Base-by-base conservation (phyloP, 2,797 vertebrate species). In the Orientallactaga sibirica region DNA sequence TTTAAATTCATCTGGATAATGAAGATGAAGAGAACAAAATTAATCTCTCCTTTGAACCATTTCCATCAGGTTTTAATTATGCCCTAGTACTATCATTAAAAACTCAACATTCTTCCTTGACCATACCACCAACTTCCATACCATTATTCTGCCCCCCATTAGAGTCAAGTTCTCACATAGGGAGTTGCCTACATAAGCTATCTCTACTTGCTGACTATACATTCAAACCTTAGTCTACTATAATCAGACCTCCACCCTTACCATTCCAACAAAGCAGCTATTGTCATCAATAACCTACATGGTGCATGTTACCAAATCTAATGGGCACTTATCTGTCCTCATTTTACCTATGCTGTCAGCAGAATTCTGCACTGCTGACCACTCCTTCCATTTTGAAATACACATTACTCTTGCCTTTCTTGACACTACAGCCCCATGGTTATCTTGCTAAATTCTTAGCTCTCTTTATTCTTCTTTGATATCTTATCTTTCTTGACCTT, bases 341-440 rank as follows among this genome's bases (percentile, higher is more conserved):
- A 68, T 78, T 81, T 87, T 84, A 78, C 22, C 85, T 71, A 62
- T 7, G 1, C 37, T 90, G 12, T 86, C 48, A 94, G 58, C 66
- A 81, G 18, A 25, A 85, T 78, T 82, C 19, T 78, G 7, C 84
- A 75, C 25, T 74, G 55, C 11, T 29, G 70, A 75, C 4, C n/a
- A 82, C 9, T 52, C 43, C 41, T 82, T 85, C n/a, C 70, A 78
- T 68, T 90, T 85, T 85, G 81, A 92, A 92, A 85, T 76, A 71
- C 48, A 68, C 24, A 9, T 85, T 19, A 18, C 61, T 37, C 37
- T 82, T 91, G 41, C 58, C 76, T 92, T 78, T 85, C 70, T 82
- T 68, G 71, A 86, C 33, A 58, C 9, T 43, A 37, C 12, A 66
- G 9, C 88, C 33, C 15, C 11, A 9, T 86, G 58, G 25, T 76